Percentiles rank a stretch among this genome's conserved stretches.
These are phyloP conservation scores for Solenopsis fugax DNA, from an alignment of 1,140 invertebrate genomes.

Conservation along the genomic window DNA sequence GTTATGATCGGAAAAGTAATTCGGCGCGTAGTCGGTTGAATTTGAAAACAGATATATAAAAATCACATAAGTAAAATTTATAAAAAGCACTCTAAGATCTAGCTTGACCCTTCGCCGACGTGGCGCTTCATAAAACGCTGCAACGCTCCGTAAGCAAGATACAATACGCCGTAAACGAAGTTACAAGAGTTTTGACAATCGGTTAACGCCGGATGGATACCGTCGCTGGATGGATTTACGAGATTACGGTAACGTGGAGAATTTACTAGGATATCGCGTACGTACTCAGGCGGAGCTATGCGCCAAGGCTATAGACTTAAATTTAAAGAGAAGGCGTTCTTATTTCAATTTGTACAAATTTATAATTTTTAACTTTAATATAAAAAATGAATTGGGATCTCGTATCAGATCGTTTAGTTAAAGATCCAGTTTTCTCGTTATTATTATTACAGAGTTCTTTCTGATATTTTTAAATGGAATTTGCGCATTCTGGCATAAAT, in stretches of 20 bases:
- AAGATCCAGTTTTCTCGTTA: background rate
- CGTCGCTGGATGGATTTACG: constrained; percentile 25
- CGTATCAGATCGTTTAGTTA: background rate
- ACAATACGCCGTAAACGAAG: constrained; percentile 29
- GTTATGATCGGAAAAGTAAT: too few relatives aligned
- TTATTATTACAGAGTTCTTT: background rate
- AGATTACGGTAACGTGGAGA: background rate
- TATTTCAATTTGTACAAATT: too few relatives aligned
- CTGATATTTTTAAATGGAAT: background rate
- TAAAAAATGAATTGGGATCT: background rate
- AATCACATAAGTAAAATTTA: too few relatives aligned
- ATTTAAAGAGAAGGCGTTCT: too few relatives aligned
- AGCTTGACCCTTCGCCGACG: background rate
- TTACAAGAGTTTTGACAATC: constrained; percentile 32
- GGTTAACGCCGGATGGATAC: constrained; percentile 22
- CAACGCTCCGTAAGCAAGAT: constrained; percentile 14
- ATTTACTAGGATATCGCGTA: constrained; percentile 14
- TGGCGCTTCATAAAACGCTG: constrained; percentile 15
- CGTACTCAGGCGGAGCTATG: background rate
- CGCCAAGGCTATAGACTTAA: background rate
- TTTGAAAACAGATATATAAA: too few relatives aligned
- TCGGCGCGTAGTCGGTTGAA: too few relatives aligned
- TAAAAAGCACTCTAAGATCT: too few relatives aligned
- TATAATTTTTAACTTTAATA: background rate
- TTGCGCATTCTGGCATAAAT: background rate